These are phyloP conservation scores for Chionis minor DNA, from an alignment of 2,113 vertebrate genomes.

Conservation along the genomic window DNA sequence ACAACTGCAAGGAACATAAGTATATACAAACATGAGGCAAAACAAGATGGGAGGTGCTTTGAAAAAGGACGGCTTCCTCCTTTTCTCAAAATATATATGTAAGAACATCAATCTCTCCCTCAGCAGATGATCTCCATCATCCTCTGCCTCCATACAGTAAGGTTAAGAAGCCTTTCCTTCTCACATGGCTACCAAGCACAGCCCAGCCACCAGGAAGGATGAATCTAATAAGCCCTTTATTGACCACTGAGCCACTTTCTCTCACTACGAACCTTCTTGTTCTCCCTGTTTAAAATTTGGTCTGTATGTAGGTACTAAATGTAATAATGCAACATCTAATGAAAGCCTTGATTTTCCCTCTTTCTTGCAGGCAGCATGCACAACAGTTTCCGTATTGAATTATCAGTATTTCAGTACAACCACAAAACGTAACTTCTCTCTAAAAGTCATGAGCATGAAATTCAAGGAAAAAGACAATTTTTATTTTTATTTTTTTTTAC, in stretches of 20 bases:
- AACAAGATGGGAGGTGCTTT: background rate
- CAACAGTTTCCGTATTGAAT: background rate
- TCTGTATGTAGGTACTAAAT: background rate
- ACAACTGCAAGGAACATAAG: background rate
- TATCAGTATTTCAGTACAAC: background rate
- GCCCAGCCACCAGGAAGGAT: background rate
- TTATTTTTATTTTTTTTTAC: background rate
- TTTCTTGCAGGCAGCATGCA: background rate
- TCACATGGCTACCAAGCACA: background rate
- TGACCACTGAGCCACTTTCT: background rate
- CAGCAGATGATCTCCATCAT: background rate
- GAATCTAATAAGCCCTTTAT: background rate
- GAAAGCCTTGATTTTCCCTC: background rate
- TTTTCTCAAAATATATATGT: background rate
- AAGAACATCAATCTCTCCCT: background rate
- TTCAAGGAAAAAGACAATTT: background rate
- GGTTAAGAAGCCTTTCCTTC: background rate
- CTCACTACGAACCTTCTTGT: background rate
- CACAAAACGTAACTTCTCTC: background rate
- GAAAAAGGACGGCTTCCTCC: background rate
- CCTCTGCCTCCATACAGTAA: background rate
- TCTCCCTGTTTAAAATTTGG: background rate
- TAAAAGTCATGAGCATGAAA: background rate
- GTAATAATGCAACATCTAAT: background rate
- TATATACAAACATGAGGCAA: background rate